Conservation (phyloP, 2,888 invertebrate genomes). For the Ophion slaviceki region DNA sequence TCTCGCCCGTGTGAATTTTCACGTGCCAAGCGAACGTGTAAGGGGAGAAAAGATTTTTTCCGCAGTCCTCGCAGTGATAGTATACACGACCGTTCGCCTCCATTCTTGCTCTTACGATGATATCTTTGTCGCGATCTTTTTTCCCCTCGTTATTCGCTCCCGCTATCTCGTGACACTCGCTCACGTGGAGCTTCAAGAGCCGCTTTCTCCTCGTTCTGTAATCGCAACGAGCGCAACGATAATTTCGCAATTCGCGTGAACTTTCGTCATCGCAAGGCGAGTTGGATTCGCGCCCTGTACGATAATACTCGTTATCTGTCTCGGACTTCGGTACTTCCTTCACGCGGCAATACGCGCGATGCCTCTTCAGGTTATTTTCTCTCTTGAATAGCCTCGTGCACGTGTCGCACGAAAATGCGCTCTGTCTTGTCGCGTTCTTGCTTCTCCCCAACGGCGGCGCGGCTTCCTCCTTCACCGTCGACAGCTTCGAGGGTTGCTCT, state of each 20-base stretch:
- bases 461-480: background rate
- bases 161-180: slow-evolving; percentile 50
- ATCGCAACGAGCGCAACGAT: slow-evolving; percentile 74
- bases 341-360: slow-evolving; percentile 40
- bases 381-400: slow-evolving; percentile 68
- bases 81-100: slow-evolving; percentile 85
- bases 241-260: background rate
- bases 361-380: slow-evolving; percentile 59
- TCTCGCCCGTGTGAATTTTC: slow-evolving; percentile 88
- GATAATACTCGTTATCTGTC: background rate
- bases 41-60: slow-evolving; percentile 86
- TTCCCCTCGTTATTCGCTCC: slow-evolving; percentile 44
- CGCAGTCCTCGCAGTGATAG: slow-evolving; percentile 86
- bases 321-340: slow-evolving; percentile 29
- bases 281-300: background rate
- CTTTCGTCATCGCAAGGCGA: too few species aligned
- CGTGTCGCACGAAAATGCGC: slow-evolving; percentile 54
- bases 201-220: slow-evolving; percentile 70
- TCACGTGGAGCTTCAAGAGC: slow-evolving; percentile 68
- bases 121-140: slow-evolving; percentile 78
- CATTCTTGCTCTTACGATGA: slow-evolving; percentile 77
- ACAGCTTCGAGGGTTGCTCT: slow-evolving; percentile 21
- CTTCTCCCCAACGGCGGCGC: background rate
- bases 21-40: slow-evolving; percentile 87
- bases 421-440: background rate